These are phyloP conservation scores for Ethmia dodecea DNA, from an alignment of 2,888 invertebrate genomes.

Conservation along the genomic window DNA sequence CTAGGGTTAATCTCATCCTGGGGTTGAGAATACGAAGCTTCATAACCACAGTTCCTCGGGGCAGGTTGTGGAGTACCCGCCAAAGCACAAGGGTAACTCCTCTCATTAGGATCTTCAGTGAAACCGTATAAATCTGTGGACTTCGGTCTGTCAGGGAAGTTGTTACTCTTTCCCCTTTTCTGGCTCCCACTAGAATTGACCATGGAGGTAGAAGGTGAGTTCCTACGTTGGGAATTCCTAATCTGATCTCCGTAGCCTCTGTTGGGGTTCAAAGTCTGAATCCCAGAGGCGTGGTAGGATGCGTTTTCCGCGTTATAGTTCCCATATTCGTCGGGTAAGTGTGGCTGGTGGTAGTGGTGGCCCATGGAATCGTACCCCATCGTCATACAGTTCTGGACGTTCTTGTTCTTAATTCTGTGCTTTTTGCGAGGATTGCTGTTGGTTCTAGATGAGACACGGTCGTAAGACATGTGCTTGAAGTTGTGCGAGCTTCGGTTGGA, in stretches of 20 bases:
- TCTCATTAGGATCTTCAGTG: conserved; percentile 63
- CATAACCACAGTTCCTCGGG: conserved; percentile 63
- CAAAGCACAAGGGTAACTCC: conserved; percentile 60
- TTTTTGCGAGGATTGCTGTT: conserved; percentile 73
- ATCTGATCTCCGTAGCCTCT: conserved; percentile 67
- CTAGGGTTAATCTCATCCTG: conserved; percentile 68
- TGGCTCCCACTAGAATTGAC: conserved; percentile 70
- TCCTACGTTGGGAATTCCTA: conserved; percentile 60
- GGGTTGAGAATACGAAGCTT: conserved; percentile 75
- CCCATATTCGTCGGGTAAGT: conserved; percentile 67
- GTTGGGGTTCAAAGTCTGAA: conserved; percentile 71
- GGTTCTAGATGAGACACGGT: conserved; percentile 67
- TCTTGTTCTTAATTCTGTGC: conserved; percentile 69
- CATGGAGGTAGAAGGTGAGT: conserved; percentile 64
- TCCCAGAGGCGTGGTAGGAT: conserved; percentile 72
- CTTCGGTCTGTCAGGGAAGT: conserved; percentile 81
- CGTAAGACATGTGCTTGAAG: conserved; percentile 74
- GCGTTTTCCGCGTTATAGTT: conserved; percentile 69
- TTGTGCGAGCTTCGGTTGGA: conserved; percentile 71
- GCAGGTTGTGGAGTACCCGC: conserved; percentile 71
- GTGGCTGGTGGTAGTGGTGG: conserved; percentile 74
- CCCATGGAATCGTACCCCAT: conserved; percentile 77
- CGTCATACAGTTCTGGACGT: conserved; percentile 76
- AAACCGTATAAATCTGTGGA: conserved; percentile 79
- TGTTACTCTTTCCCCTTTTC: conserved; percentile 66